Evolutionary conservation across 2,888 invertebrate species (phyloP), one percentile per base, ranked within the genome.

Genomic region (Drosophila tanythrix): DNA sequence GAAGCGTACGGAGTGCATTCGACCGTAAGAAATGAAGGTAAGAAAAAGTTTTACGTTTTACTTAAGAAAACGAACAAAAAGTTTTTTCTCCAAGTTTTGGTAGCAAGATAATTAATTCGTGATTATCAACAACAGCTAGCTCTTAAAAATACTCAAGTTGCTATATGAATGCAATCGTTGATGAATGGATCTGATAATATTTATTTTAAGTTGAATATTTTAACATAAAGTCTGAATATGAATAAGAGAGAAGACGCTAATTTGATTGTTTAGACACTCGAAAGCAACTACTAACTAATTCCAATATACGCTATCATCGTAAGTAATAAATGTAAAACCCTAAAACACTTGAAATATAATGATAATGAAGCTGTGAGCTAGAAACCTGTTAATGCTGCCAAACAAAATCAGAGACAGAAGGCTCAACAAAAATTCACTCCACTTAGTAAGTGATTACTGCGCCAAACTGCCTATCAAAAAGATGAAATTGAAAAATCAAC

Each of bases 91-190:
- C 1, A 60, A 75, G 61, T 59, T 25, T 60, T 35, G 27, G n/a
- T 48, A 11, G n/a, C 62, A 76, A 63, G 33, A 48, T 65, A 81
- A 72, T 81, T 81, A 76, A 65, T 57, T 53, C 38, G 27, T 60
- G 56, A 72, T 68, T 71, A 72, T 56, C 58, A 62, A 68, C 76
- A 72, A 35, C 51, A 43, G 43, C 56, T 56, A 11, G 78, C 77
- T 62, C 40, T 71, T 70, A 11, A 18, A 35, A 36, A 29, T 10
- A 50, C 7, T 43, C 8, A 38, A 57, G 15, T 40, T 40, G 13
- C 10, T 21, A 2, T 25, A 18, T 10, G 25, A 46, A n/a, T 18
- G 55, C 27, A 38, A 35, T 15, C 10, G 55, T 33, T 33, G 29
- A 7, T 25, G 15, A 8, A 0, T 48, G 15, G 11, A 43, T 25